These are phyloP conservation scores for Plutomurus gul DNA, from an alignment of 1,140 invertebrate genomes.

Conservation along the genomic window DNA sequence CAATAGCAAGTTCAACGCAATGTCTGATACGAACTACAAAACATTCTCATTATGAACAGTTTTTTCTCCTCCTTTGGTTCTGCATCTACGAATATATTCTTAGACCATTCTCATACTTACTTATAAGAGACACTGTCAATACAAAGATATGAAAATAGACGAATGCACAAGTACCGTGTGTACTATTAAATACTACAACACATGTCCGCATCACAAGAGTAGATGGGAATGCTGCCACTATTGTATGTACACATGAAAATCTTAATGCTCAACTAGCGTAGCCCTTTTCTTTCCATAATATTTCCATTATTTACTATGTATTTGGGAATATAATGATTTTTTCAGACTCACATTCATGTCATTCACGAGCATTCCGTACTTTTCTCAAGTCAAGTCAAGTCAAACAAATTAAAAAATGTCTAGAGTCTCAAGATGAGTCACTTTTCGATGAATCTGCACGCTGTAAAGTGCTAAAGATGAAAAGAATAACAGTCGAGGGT, in stretches of 20 bases:
- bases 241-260: background rate
- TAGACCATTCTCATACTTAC: too few species aligned
- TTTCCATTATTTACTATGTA: background rate
- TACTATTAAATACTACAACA: background rate
- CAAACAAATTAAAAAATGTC: slow-evolving; percentile 14
- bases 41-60: too few species aligned
- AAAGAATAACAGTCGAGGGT: background rate
- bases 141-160: too few species aligned
- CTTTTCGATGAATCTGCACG: slow-evolving; percentile 9
- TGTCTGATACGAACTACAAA: too few species aligned
- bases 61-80: too few species aligned
- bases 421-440: background rate
- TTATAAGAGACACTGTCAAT: too few species aligned
- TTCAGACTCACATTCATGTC: background rate
- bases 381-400: background rate
- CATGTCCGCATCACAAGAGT: background rate
- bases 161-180: too few species aligned
- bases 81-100: too few species aligned
- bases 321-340: background rate
- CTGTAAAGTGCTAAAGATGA: background rate
- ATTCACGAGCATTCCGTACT: background rate
- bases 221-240: background rate
- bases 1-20: too few species aligned
- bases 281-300: slow-evolving; percentile 4
- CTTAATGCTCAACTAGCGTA: slow-evolving; percentile 3